phyloP scores from a whole-genome alignment of 2,797 vertebrate genomes.

The Bryconaethiops microstoma region DNA sequence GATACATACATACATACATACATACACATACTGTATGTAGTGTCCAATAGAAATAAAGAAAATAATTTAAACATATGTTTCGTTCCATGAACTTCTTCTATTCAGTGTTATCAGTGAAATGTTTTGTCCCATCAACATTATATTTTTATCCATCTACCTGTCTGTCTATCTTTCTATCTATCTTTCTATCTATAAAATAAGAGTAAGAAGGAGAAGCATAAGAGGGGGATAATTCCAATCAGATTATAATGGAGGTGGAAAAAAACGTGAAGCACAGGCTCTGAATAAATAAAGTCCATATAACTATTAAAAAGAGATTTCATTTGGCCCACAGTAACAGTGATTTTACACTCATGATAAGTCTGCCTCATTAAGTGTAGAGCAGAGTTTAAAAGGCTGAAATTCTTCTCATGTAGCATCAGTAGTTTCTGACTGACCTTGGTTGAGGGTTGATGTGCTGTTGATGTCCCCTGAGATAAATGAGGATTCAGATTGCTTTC shows the following conservation, averaged over 20 bases:
- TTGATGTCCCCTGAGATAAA: conserved; percentile 99
- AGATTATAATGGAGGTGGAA: background rate
- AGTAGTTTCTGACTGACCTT: conserved; percentile 89
- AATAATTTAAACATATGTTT: no score
- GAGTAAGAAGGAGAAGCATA: no score
- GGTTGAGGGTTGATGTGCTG: conserved; percentile 99
- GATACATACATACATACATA: no score
- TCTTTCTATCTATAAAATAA: no score
- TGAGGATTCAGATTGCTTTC: conserved; percentile 99
- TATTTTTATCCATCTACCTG: no score
- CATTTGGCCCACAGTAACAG: background rate
- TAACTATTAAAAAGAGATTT: background rate
- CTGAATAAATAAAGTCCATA: background rate
- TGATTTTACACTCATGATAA: background rate
- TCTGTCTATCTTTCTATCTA: no score
- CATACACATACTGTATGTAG: no score
- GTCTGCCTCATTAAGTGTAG: conserved; percentile 4
- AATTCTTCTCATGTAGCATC: conserved; percentile 10
- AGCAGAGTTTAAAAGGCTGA: conserved; percentile 5
- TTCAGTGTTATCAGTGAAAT: no score
- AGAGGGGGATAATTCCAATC: no score
- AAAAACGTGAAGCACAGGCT: background rate
- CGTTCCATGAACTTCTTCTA: no score
- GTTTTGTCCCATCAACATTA: no score
- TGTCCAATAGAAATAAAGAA: no score